phyloP scores from a whole-genome alignment of 2,888 invertebrate genomes.

The Platypus cylindrus region DNA sequence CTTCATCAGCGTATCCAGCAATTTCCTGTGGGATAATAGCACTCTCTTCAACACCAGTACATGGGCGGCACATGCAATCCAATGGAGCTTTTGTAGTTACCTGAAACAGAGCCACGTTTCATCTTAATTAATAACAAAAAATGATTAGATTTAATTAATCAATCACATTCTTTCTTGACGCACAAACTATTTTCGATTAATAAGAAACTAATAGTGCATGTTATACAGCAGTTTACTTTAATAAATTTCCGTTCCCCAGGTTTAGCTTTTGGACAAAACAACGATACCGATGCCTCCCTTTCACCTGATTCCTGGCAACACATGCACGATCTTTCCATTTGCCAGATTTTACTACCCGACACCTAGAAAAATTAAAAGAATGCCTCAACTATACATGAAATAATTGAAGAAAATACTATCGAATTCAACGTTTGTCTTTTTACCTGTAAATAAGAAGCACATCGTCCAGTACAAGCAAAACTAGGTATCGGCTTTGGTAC shows the following conservation, averaged over 20 bases:
- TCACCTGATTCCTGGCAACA: conserved; percentile 92
- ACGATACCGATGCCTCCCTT: conserved; percentile 75
- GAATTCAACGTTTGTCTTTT: conserved; percentile 14
- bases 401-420: too few species aligned
- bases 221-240: conserved; percentile 51
- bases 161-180: too few species aligned
- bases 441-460: conserved; percentile 86
- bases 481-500: conserved; percentile 87
- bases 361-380: too few species aligned
- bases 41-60: conserved; percentile 78
- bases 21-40: conserved; percentile 83
- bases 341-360: conserved; percentile 90
- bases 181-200: too few species aligned
- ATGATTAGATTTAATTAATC: too few species aligned
- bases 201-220: too few species aligned
- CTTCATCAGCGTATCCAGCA: conserved; percentile 72
- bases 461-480: conserved; percentile 83
- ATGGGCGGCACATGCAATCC: conserved; percentile 90
- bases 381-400: too few species aligned
- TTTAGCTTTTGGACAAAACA: conserved; percentile 82
- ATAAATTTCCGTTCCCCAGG: conserved; percentile 73
- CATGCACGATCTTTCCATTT: conserved; percentile 90
- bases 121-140: too few species aligned
- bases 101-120: too few species aligned
- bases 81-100: conserved; percentile 85